Evolutionary conservation across 64 coral and sea anemone genomes (phyloP), one percentile per base, ranked within the genome.

Genomic region (Anthopleura sola): DNA sequence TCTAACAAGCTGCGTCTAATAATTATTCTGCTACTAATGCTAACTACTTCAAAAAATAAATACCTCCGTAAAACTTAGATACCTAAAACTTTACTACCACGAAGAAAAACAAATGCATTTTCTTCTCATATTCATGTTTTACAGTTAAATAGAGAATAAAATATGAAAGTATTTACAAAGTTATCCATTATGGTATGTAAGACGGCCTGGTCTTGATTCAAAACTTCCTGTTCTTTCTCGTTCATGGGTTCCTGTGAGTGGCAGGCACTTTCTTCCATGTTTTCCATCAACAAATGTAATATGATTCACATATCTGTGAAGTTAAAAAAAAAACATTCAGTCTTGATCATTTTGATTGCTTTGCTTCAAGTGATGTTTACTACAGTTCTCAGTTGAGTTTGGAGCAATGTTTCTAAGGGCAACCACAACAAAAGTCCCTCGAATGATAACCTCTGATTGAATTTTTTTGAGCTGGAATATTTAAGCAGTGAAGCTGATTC

Each of bases 211-310:
- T 16, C 26, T 46, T 29, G 37, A n/a, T n/a, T 81, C 49, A 53
- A 48, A 53, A 36, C 78, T 23, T 53, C 82, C 82, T 21, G 18
- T 34, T 83, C 49, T 83, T 55, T 83, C 82, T 60, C n/a, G 6
- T 60, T 56, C 82, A 79, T 40, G 76, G 37, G 19, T 15, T 33
- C 49, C 55, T 20, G 89, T 79, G 3, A 98, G 17, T 23, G 92
- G 92, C 53, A 81, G 85, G 84, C 92, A 91, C 81, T 94, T 98
- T 75, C 96, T 77, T 88, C 96, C 96, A 92, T 98, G 78, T 66
- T 94, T 94, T 21, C 96, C 92, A 88, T 98, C 96, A 84, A 98
- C 92, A 82, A 98, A 98, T 48, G 96, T 98, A 77, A 98, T 92
- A 36, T 98, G 36, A 74, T 98, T 98, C 14, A 98, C 86, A 58